Percentiles rank a stretch among this genome's conserved stretches.
These are phyloP conservation scores for Nemotelus pantherinus DNA, from an alignment of 2,888 invertebrate species.

Conservation along the genomic window DNA sequence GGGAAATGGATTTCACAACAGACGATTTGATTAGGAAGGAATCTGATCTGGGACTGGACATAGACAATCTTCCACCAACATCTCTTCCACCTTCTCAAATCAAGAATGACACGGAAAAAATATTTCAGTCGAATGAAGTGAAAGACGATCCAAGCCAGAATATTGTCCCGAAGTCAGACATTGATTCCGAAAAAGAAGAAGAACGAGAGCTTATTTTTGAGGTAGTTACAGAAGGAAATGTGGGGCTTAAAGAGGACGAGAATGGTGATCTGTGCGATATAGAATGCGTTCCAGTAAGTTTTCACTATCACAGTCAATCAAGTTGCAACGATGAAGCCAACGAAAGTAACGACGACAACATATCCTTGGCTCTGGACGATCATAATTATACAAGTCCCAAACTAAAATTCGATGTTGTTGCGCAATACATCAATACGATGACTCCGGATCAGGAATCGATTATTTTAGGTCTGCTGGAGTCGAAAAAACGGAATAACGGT, in stretches of 20 bases:
- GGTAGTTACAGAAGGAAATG: background rate
- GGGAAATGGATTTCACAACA: slow-evolving; percentile 26
- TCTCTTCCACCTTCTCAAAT: background rate
- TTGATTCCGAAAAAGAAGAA: background rate
- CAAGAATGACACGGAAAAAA: no score
- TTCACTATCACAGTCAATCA: background rate
- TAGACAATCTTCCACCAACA: slow-evolving; percentile 18
- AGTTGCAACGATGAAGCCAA: background rate
- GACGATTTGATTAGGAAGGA: slow-evolving; percentile 27
- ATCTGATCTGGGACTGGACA: slow-evolving; percentile 7
- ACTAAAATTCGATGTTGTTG: slow-evolving; percentile 1
- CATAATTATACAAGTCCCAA: slow-evolving; percentile 28
- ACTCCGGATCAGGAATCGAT: background rate
- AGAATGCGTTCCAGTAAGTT: background rate
- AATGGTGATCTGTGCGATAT: background rate
- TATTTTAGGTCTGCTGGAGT: slow-evolving; percentile 10
- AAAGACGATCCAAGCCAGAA: no score
- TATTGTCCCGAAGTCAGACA: no score
- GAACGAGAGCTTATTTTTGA: background rate
- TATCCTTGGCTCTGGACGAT: slow-evolving; percentile 11
- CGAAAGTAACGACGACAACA: slow-evolving; percentile 6
- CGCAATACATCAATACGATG: slow-evolving; percentile 13
- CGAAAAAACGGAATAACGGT: background rate
- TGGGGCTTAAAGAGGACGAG: no score
- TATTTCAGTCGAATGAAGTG: no score